Percentiles rank a stretch among this genome's conserved stretches.
These are phyloP conservation scores for Psophia crepitans DNA, from an alignment of 2,113 vertebrate genomes.

Conservation along the genomic window DNA sequence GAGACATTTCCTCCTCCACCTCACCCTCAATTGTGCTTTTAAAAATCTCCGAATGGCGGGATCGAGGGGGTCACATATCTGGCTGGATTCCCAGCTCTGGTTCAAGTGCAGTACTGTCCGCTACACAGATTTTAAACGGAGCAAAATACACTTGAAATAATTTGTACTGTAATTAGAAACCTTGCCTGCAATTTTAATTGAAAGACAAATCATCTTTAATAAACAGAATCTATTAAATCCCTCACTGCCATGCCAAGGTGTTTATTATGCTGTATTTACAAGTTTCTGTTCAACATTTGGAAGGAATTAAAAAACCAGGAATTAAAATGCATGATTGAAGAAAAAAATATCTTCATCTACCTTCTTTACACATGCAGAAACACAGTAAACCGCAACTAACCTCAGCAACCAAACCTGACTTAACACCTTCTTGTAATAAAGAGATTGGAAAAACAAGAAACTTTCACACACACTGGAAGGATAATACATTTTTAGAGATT, in stretches of 20 bases:
- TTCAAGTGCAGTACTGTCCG: not conserved
- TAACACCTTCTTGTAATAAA: not conserved
- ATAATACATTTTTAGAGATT: not conserved
- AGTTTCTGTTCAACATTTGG: not conserved
- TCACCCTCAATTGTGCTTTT: slow-evolving; percentile 8
- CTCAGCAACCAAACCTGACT: not conserved
- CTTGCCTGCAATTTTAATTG: slow-evolving; percentile 3
- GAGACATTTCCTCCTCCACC: slow-evolving; percentile 11
- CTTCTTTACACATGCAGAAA: not conserved
- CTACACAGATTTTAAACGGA: not conserved
- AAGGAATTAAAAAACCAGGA: not conserved
- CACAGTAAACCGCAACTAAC: not conserved
- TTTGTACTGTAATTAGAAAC: slow-evolving; percentile 30
- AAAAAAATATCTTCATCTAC: not conserved
- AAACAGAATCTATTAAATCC: slow-evolving; percentile 1
- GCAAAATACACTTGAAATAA: slow-evolving; percentile 35
- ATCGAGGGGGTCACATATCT: slow-evolving; percentile 4
- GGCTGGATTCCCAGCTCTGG: slow-evolving; percentile 34
- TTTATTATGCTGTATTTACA: not conserved
- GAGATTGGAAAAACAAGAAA: not conserved
- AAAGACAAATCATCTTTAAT: not conserved
- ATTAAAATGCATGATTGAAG: not conserved
- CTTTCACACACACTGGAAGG: not conserved
- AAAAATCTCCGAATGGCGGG: not conserved
- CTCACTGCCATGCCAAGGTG: not conserved